Percentiles rank a stretch among this genome's conserved stretches.
Conservation (phyloP, 2,113 vertebrate genomes). For the Nycticebus coucang region DNA sequence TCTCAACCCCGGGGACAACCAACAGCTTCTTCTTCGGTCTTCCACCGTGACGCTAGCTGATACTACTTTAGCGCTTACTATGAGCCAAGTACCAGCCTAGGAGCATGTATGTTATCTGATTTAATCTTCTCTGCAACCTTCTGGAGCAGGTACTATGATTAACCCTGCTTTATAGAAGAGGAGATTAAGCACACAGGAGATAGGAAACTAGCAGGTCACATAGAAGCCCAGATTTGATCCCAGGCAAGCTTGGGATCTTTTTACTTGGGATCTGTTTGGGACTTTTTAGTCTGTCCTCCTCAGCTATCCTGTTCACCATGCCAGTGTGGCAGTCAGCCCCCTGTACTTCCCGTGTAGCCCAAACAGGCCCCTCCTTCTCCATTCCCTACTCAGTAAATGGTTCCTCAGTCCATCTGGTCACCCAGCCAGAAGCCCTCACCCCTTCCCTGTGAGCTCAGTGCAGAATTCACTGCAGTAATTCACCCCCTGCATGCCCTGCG, state of each 20-base stretch:
- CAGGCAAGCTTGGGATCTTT: too few species aligned
- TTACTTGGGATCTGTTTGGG: too few species aligned
- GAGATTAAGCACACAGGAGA: background rate
- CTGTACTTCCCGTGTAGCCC: background rate
- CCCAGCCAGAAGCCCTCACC: background rate
- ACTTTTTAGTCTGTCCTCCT: background rate
- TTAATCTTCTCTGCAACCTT: background rate
- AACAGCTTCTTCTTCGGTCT: background rate
- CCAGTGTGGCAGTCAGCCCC: too few species aligned
- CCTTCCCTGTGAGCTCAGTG: background rate
- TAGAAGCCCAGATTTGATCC: background rate
- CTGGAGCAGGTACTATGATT: too few species aligned
- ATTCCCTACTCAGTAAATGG: background rate
- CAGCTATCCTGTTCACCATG: fast-evolving
- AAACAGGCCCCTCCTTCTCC: background rate
- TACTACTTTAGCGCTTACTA: background rate
- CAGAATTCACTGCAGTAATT: background rate
- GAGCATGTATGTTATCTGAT: background rate
- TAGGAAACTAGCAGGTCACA: background rate
- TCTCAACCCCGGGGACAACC: background rate
- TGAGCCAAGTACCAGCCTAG: background rate
- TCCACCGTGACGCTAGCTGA: background rate
- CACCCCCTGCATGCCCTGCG: background rate
- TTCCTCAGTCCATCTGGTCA: background rate
- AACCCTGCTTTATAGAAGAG: background rate